These are phyloP conservation scores for Leptopilina myrica DNA, from an alignment of 2,888 invertebrate species.

Conservation along the genomic window DNA sequence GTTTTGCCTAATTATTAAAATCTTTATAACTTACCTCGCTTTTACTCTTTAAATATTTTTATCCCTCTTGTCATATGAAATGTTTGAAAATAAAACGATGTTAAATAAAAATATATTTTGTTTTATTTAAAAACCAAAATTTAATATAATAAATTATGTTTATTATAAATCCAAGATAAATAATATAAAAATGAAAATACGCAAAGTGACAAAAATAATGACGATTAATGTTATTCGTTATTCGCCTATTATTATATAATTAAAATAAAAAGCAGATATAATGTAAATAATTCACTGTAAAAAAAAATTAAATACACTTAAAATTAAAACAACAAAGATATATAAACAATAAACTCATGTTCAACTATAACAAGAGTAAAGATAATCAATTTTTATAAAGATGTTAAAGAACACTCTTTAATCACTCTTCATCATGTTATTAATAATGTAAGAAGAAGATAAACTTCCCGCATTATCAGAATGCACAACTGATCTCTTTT, in stretches of 20 bases:
- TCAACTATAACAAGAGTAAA: slow-evolving; percentile 14
- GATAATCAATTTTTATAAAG: slow-evolving; percentile 14
- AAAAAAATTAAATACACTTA: slow-evolving; percentile 27
- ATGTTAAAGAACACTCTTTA: background rate
- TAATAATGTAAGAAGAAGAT: slow-evolving; percentile 15
- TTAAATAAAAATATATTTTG: too few relatives aligned
- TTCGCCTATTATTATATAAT: background rate
- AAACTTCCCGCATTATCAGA: background rate
- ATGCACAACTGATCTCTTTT: slow-evolving; percentile 13
- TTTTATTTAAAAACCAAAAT: slow-evolving; percentile 7
- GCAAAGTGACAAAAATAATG: background rate
- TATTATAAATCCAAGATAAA: background rate
- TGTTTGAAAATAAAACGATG: too few relatives aligned
- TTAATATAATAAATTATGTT: background rate
- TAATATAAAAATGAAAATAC: slow-evolving; percentile 1
- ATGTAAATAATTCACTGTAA: slow-evolving; percentile 30
- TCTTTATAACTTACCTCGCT: too few relatives aligned
- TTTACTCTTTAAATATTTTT: too few relatives aligned
- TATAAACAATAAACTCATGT: slow-evolving; percentile 34
- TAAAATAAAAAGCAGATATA: slow-evolving; percentile 35
- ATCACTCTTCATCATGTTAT: background rate
- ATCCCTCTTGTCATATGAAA: too few relatives aligned
- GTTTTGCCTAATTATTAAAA: too few relatives aligned
- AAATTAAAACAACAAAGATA: slow-evolving; percentile 21
- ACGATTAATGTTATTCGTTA: background rate